Base-by-base conservation (phyloP, 2,113 vertebrate species). In the Oryctolagus cuniculus region DNA sequence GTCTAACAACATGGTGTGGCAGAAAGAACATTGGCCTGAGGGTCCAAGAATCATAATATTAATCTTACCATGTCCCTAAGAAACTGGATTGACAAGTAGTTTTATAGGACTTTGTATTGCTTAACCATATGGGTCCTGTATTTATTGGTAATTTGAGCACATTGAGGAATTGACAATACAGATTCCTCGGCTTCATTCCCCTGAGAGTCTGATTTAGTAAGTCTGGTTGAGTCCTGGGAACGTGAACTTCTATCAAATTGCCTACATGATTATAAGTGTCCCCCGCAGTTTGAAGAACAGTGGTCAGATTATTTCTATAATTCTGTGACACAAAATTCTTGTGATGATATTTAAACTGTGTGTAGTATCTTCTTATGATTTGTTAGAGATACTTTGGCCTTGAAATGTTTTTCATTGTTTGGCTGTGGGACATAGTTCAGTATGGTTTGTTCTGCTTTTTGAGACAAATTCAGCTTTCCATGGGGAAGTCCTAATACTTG, bases 381-480 rank as follows among this genome's bases (percentile, higher is more conserved):
- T 84, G 16, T 79, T 38, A 73, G 49, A 85, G 24, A 63, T 89
- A 78, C 51, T 91, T 34, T 87, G 55, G 17, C 44, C 36, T 81
- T 75, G 78, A 78, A 67, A 24, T 74, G 24, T 63, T 91, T 91
- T 67, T 74, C 25, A 36, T 12, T 31, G 11, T 70, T 90, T 95
- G 87, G 49, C 81, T 73, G 0, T 38, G 29, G 63, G 9, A 51
- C 19, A 19, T 17, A 78, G 53, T 70, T 83, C 51, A 24, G 80
- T 38, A 84, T 2, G 82, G 77, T 49, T 75, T 81, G 58, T 91
- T 90, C 85, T 84, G 61, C 73, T 93, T 90, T 95, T 82, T 34
- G 73, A 72, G 31, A 88, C 74, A 82, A 53, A 58, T 64, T 82
- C 34, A 61, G 5, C 66, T 69, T 92, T 90, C 34, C 15, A 6